phyloP scores from a whole-genome alignment of 1,140 invertebrate genomes.

The Danaus plexippus region DNA sequence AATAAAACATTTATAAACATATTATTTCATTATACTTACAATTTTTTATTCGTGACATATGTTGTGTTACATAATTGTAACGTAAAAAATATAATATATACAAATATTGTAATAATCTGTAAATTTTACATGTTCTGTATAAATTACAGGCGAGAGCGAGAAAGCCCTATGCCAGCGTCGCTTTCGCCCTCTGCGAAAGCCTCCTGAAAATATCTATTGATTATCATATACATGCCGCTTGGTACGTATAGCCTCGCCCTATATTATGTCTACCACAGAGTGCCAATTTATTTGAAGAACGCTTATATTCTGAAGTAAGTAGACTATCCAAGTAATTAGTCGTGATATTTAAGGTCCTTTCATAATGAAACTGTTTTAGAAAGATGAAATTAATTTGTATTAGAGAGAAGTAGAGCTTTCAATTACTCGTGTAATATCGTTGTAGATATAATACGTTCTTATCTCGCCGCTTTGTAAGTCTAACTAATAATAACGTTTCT shows the following conservation, averaged over 20 bases:
- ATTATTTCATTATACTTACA: too few species aligned
- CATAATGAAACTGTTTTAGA: not conserved
- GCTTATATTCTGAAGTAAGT: constrained; percentile 31
- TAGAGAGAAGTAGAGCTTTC: too few species aligned
- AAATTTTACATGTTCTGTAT: constrained; percentile 37
- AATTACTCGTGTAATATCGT: too few species aligned
- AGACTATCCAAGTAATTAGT: constrained; percentile 18
- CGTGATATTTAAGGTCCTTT: not conserved
- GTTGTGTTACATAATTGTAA: too few species aligned
- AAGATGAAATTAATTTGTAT: too few species aligned
- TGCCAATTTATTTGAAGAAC: constrained; percentile 69
- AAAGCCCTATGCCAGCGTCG: constrained; percentile 45
- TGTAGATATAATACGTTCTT: too few species aligned
- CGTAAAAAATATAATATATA: not conserved
- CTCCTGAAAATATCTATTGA: constrained; percentile 72
- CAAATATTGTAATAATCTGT: constrained; percentile 22
- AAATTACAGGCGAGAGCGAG: constrained; percentile 59
- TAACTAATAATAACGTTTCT: constrained; percentile 10
- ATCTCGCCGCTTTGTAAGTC: constrained; percentile 3
- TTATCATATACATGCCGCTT: constrained; percentile 62
- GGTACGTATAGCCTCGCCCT: constrained; percentile 63
- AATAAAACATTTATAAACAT: too few species aligned
- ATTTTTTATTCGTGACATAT: too few species aligned
- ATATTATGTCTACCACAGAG: constrained; percentile 57
- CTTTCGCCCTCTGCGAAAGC: constrained; percentile 62